Percentiles rank a stretch among this genome's conserved stretches.
Evolutionary conservation across 2,888 invertebrate species (phyloP).

Genomic region (Drosophila kambysellisi): DNA sequence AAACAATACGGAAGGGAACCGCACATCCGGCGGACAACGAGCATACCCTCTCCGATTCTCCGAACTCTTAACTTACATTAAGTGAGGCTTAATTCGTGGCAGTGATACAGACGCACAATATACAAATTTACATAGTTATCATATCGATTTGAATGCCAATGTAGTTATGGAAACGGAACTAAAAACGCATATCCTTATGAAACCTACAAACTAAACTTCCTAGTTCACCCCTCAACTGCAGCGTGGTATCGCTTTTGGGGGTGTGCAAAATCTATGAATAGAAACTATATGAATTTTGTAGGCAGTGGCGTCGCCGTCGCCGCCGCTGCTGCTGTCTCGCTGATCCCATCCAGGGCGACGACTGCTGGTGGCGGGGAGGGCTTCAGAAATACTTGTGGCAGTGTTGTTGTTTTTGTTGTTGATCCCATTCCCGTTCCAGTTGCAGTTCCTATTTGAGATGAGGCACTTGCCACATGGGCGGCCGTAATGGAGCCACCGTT

Average conservation of each 20-base stretch:
- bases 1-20: constrained; percentile 10
- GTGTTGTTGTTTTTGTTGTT: constrained; percentile 51
- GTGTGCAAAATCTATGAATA: constrained; percentile 9
- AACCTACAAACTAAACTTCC: constrained; percentile 50
- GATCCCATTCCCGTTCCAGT: constrained; percentile 3
- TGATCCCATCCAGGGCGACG: constrained; percentile 31
- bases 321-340: constrained; percentile 20
- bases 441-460: constrained; percentile 18
- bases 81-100: constrained; percentile 31
- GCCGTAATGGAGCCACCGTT: constrained; percentile 57
- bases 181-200: constrained; percentile 41
- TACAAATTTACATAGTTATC: constrained; percentile 17
- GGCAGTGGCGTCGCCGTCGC: constrained; percentile 51
- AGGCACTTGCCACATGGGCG: constrained; percentile 29
- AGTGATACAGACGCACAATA: constrained; percentile 39
- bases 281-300: constrained; percentile 65
- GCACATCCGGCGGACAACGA: constrained; percentile 18
- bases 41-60: constrained; percentile 11
- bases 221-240: constrained; percentile 23
- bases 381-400: constrained; percentile 79
- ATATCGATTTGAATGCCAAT: constrained; percentile 14
- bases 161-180: constrained; percentile 5
- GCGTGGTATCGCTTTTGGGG: constrained; percentile 34
- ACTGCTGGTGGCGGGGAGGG: constrained; percentile 58
- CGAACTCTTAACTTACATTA: constrained; percentile 1